Conservation (phyloP, 37 sponge, comb jelly and placozoan genomes). For the Haliclona indistincta region DNA sequence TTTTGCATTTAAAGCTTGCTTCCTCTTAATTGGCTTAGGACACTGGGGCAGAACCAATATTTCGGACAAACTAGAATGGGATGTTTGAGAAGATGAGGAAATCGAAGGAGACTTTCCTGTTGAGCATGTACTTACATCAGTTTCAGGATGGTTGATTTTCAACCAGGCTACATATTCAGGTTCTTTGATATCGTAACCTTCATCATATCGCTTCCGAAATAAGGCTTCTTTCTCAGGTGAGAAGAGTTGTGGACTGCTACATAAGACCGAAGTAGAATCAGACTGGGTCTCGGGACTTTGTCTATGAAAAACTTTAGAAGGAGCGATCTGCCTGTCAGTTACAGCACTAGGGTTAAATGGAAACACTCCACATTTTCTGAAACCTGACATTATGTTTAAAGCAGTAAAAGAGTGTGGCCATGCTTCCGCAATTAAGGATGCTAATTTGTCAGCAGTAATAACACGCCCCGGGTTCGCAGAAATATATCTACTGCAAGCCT, state of each 20-base stretch:
- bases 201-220: conserved; percentile 19
- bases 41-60: conserved; percentile 7
- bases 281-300: neutral
- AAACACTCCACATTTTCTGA: conserved; percentile 34
- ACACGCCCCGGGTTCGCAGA: conserved; percentile 34
- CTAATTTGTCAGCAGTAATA: conserved; percentile 39
- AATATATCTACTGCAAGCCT: conserved; percentile 35
- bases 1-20: conserved; percentile 20
- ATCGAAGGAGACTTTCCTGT: too few species aligned
- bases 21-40: conserved; percentile 18
- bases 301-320: conserved; percentile 19
- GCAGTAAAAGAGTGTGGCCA: conserved; percentile 39
- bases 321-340: conserved; percentile 36
- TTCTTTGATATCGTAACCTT: conserved; percentile 23
- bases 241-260: too few species aligned
- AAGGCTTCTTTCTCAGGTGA: conserved; percentile 21
- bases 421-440: conserved; percentile 23
- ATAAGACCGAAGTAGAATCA: too few species aligned
- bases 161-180: conserved; percentile 30
- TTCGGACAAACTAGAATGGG: too few species aligned
- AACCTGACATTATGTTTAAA: conserved; percentile 37
- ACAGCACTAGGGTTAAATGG: conserved; percentile 47
- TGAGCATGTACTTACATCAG: neutral
- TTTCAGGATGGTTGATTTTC: conserved; percentile 17
- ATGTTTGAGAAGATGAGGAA: neutral